Base-by-base conservation (phyloP, 2,888 invertebrate genomes). In the Trypoxylon attenuatum region DNA sequence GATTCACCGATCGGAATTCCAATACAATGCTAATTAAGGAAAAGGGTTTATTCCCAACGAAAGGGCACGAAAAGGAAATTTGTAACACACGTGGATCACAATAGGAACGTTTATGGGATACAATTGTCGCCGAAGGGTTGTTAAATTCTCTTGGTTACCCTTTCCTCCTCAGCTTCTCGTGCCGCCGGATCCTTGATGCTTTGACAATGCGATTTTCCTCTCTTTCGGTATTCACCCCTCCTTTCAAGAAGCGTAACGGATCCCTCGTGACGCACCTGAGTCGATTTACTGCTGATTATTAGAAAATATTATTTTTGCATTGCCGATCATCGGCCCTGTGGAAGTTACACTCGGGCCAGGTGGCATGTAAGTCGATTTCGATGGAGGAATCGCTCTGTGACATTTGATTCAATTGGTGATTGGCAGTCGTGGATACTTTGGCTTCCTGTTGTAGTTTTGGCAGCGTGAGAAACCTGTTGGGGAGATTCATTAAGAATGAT, bases 11-110 rank as follows among this genome's bases (percentile, higher is more conserved):
- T 78, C 72, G 78, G 76, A 80, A 79, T 80, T 58, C 68, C 71
- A n/a, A 82, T 82, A 82, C 77, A 81, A 82, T 82, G 79, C 78
- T 82, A 82, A 82, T 82, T 82, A 82, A 81, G 82, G 76, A 74
- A 79, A 62, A 74, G 73, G 82, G 81, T 77, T 82, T 79, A 79
- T 76, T 76, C 73, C 77, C 78, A 69, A 70, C 78, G 71, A 80
- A 59, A 73, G 79, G 77, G 73, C 80, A 78, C 77, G 73, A 77
- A 81, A 46, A n/a, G 73, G 74, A 78, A 81, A 81, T 82, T 82
- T 80, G 82, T 81, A 79, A 82, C 81, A 82, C 80, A 77, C 79
- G 79, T 78, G 71, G 74, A 58, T 65, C 69, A 82, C 81, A 81
- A 82, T 82, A 59, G 62, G 67, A 79, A 61, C 77, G 76, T 80